Evolutionary conservation across 92 coral and sea anemone species (phyloP), one percentile per base, ranked within the genome.

Genomic region (Zoanthus gigantus): DNA sequence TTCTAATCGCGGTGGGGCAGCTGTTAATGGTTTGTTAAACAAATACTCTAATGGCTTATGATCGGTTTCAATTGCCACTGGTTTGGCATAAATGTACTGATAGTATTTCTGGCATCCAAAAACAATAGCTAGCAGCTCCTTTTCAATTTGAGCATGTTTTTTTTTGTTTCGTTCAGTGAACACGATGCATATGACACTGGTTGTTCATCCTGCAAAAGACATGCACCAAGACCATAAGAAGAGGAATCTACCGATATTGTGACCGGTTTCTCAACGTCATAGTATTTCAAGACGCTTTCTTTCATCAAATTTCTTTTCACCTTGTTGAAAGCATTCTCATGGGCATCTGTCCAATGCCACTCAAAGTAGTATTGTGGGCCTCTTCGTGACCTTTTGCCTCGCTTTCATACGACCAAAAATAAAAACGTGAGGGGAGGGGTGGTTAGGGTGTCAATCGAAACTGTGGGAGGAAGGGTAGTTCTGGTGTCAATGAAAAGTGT

Each of bases 161-260:
- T 61, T 73, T 85, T 82, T 48, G 88, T 11, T 9, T 42, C 47
- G 72, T 18, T 85, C 45, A 85, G 23, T 30, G 88, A 85, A 28
- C 54, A 72, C 29, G 88, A 85, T 30, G 88, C 88, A 37, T 72
- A 85, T 23, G 88, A 56, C 15, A 85, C 67, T 31, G 93, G 87
- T 8, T 73, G 76, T n/a, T 81, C 91, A 42, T 91, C 94, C 78
- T 88, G 91, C 86, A 91, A 16, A 17, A 91, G 83, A 77, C 91
- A 78, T 37, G 92, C 92, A 10, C 92, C 91, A 46, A 89, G 79
- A 46, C 92, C 92, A 72, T 92, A 68, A 12, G 86, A 86, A 44
- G 91, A 89, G 29, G 90, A 74, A 71, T 89, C 95, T 78, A 85
- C 95, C 58, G 88, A 87, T 50, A 50, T 50, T 50, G 7, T 50